These are phyloP conservation scores for Drosophila equinoxialis DNA, from an alignment of 1,140 invertebrate genomes.

Conservation along the genomic window DNA sequence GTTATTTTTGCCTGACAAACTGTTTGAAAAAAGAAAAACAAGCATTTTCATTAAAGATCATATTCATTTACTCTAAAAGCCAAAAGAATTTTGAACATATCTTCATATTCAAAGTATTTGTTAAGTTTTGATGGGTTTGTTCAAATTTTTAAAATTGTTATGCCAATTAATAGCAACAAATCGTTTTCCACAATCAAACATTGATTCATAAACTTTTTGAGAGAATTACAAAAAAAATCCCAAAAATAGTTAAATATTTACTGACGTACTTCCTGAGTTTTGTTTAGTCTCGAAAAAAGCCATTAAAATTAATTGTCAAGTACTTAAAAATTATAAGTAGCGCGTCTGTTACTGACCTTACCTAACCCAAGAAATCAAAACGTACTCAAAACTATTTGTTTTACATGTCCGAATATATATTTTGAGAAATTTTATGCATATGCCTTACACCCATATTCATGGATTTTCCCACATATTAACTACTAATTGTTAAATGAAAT, in stretches of 20 bases:
- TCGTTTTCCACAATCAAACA: no score
- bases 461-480: slow-evolving; percentile 27
- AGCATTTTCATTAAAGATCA: no score
- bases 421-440: slow-evolving; percentile 3
- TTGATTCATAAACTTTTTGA: no score
- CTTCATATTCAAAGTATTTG: no score
- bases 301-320: neutral
- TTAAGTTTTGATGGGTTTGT: no score
- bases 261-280: neutral
- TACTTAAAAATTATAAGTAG: slow-evolving; percentile 6
- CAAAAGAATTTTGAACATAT: no score
- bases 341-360: neutral
- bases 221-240: no score
- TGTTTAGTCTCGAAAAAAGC: neutral
- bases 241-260: neutral
- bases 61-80: no score
- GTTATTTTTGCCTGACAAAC: no score
- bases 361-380: neutral
- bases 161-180: no score
- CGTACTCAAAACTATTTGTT: neutral
- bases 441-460: slow-evolving; percentile 12
- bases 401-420: neutral
- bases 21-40: no score
- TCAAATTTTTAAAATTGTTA: no score
- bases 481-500: slow-evolving; percentile 11